These are phyloP conservation scores for Saxicola maurus DNA, from an alignment of 2,797 vertebrate genomes.

Conservation along the genomic window DNA sequence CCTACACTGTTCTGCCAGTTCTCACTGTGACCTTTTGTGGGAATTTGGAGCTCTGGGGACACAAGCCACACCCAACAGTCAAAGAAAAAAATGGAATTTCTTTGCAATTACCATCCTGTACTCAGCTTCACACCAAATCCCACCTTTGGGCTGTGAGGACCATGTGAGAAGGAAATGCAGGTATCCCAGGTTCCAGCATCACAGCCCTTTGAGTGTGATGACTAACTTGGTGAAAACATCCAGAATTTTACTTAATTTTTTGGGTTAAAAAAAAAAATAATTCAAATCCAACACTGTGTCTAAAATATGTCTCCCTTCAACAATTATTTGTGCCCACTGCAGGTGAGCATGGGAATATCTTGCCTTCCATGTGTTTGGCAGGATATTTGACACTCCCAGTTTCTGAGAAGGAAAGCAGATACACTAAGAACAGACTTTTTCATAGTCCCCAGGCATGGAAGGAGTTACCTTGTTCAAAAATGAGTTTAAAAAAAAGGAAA, in stretches of 20 bases:
- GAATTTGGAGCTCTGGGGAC: not conserved
- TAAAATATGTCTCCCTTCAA: not conserved
- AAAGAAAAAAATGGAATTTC: not conserved
- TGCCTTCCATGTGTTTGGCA: not conserved
- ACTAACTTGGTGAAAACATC: not conserved
- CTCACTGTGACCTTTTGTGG: not conserved
- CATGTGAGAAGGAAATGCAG: not conserved
- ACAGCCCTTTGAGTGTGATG: not conserved
- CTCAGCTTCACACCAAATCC: not conserved
- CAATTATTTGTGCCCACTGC: not conserved
- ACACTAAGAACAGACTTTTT: not conserved
- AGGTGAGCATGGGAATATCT: not conserved
- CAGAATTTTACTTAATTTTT: not conserved
- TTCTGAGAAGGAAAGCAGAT: not conserved
- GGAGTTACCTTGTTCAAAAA: not conserved
- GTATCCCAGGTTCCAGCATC: not conserved
- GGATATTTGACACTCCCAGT: not conserved
- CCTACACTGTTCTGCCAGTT: not conserved
- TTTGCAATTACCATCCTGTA: not conserved
- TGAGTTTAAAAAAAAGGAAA: not conserved
- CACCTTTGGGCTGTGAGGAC: not conserved
- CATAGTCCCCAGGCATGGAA: not conserved
- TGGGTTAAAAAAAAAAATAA: not conserved
- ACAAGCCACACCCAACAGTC: not conserved
- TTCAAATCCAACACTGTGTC: not conserved